Evolutionary conservation across 2,888 invertebrate species (phyloP), one percentile per base, ranked within the genome.

Genomic region (Pedicia rivosa): DNA sequence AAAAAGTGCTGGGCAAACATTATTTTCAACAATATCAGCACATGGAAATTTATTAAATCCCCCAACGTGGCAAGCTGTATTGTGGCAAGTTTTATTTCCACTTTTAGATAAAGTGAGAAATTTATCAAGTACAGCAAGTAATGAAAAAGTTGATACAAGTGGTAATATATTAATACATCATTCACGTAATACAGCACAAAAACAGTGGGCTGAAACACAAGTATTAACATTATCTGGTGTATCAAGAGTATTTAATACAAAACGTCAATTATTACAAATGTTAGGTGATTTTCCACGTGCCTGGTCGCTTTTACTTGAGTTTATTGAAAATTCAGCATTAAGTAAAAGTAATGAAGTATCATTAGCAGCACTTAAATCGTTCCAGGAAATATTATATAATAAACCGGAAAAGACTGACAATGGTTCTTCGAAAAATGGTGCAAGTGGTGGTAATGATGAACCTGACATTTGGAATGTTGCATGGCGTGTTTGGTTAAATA

Each of bases 161-260:
- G 88, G 82, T 40, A 92, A 91, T 54, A 91, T 97, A 46, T 68
- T 97, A 5, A 95, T 98, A 49, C 98, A 98, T 61, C 98, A 98
- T 62, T 90, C 95, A 2, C 71, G 98, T 40, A 97, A 98, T 59
- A 98, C 98, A 0, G 95, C 95, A 33, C 92, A 94, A 60, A 97
- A 97, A 51, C 97, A 97, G 54, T 97, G 95, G 95, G 92, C 95
- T 0, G 95, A 97, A 63, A 97, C 97, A 1, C 88, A 92, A 68
- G 92, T 87, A 26, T 59, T 90, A 42, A 87, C 88, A 0, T 59
- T 91, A 10, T 86, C 86, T 3, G 94, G 94, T 0, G 92, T 94
- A 14, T 88, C 91, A 1, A 70, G 92, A 43, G 92, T 84, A 33
- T 94, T 95, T 62, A 90, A 91, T 55, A 84, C 88, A 1, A 84